phyloP scores from a whole-genome alignment of 1,140 invertebrate species.

The Heliconius hermathena region DNA sequence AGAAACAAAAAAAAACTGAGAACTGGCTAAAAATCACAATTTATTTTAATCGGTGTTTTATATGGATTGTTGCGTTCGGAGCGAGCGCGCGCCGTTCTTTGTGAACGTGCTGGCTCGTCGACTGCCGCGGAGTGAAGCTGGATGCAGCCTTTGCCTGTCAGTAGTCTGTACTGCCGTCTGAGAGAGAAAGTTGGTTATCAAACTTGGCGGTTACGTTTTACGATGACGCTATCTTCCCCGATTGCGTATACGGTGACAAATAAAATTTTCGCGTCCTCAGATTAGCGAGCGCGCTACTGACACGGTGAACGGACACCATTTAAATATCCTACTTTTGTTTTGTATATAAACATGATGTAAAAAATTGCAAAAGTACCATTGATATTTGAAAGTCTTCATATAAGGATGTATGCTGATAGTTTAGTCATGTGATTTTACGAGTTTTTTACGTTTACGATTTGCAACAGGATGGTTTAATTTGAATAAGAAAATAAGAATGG shows the following conservation, averaged over 20 bases:
- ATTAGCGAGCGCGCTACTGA: slow-evolving; percentile 68
- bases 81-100: slow-evolving; percentile 60
- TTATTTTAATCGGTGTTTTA: slow-evolving; percentile 37
- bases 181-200: slow-evolving; percentile 79
- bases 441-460: no score
- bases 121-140: slow-evolving; percentile 64
- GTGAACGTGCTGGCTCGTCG: slow-evolving; percentile 59
- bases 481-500: background rate
- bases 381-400: background rate
- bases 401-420: background rate
- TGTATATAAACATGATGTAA: background rate
- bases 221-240: slow-evolving; percentile 73
- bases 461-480: background rate
- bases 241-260: slow-evolving; percentile 78
- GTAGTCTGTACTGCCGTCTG: slow-evolving; percentile 43
- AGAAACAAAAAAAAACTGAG: slow-evolving; percentile 57
- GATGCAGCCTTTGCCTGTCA: slow-evolving; percentile 49
- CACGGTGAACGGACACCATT: slow-evolving; percentile 61
- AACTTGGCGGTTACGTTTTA: slow-evolving; percentile 74
- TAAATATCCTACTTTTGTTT: slow-evolving; percentile 46
- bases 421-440: background rate
- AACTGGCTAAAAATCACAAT: slow-evolving; percentile 33
- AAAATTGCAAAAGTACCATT: background rate
- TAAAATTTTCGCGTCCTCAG: slow-evolving; percentile 64
- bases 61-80: slow-evolving; percentile 45